Evolutionary conservation across 2,113 vertebrate genomes (phyloP).

Genomic region (Chaenogobius annularis): DNA sequence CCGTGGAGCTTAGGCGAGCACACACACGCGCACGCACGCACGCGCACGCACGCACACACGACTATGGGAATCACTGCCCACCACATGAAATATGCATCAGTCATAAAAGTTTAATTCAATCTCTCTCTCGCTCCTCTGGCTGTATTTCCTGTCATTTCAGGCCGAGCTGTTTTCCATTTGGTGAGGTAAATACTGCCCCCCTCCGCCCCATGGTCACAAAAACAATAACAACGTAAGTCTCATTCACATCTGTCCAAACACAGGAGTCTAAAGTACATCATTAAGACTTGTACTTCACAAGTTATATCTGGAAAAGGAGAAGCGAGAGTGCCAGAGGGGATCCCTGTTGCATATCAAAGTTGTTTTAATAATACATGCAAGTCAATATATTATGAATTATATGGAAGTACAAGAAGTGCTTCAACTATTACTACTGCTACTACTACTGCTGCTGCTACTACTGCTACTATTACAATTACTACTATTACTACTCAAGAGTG

Average conservation of each 20-base stretch:
- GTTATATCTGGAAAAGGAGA: conserved; percentile 30
- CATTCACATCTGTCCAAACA: conserved; percentile 43
- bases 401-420: neutral
- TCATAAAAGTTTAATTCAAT: conserved; percentile 81
- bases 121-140: conserved; percentile 59
- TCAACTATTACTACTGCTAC: neutral
- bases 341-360: conserved; percentile 29
- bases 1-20: conserved; percentile 10
- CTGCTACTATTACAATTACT: neutral
- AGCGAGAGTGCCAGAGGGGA: conserved; percentile 27
- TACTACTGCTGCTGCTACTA: neutral
- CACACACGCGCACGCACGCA: conserved; percentile 42
- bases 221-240: conserved; percentile 36
- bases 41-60: conserved; percentile 22
- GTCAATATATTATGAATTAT: conserved; percentile 33
- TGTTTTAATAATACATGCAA: conserved; percentile 13
- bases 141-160: conserved; percentile 57
- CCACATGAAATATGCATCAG: conserved; percentile 82
- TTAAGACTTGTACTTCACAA: conserved; percentile 38
- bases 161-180: conserved; percentile 52
- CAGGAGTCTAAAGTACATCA: conserved; percentile 42
- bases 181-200: conserved; percentile 55
- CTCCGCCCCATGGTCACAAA: conserved; percentile 24
- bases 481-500: neutral
- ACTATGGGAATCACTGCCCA: conserved; percentile 80